Conservation (phyloP, 2,113 vertebrate species). For the Platysternon megacephalum region DNA sequence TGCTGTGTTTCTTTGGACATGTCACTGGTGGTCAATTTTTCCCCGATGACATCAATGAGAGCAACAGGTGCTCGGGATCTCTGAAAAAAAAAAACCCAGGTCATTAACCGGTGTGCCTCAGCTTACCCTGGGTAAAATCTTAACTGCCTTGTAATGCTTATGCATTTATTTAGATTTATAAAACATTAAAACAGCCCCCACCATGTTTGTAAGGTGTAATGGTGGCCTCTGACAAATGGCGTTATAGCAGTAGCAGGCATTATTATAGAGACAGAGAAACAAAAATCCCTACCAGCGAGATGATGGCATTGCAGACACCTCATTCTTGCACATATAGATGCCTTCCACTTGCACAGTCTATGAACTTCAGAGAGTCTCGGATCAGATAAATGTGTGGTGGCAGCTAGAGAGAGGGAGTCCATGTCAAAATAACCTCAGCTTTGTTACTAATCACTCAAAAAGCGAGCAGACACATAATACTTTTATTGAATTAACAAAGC, state of each 20-base stretch:
- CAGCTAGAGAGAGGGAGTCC: background rate
- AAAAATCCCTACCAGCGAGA: background rate
- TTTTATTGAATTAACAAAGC: background rate
- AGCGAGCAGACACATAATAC: too few relatives aligned
- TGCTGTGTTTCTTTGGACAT: background rate
- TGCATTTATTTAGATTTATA: background rate
- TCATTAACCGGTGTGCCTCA: background rate
- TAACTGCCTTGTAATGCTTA: background rate
- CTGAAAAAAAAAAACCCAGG: background rate
- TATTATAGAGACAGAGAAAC: background rate
- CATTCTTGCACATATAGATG: background rate
- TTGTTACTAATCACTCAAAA: background rate
- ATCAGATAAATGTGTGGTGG: background rate
- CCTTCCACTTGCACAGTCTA: background rate
- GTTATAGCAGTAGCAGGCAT: background rate
- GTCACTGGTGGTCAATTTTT: fast-evolving
- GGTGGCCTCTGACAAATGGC: background rate
- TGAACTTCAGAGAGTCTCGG: background rate
- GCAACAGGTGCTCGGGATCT: background rate
- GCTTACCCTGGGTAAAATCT: background rate
- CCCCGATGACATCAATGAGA: background rate
- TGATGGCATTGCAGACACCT: background rate
- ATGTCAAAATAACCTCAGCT: background rate
- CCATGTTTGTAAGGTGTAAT: background rate
- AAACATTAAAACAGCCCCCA: background rate